Base-by-base conservation (phyloP, 2,797 vertebrate genomes). In the Remorina albescens region DNA sequence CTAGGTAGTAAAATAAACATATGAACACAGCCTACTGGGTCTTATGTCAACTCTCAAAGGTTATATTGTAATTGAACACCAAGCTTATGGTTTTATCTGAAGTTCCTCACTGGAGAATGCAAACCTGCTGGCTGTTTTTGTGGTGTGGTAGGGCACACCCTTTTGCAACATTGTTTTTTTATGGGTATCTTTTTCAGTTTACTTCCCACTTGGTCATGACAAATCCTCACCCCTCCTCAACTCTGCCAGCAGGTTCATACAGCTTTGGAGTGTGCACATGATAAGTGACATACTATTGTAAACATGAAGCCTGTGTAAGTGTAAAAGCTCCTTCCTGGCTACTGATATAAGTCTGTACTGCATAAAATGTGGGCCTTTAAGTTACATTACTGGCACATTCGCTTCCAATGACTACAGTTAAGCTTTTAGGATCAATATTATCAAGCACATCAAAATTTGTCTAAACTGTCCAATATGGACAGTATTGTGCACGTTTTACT, bases 1-100 rank as follows among this genome's bases (percentile, higher is more conserved):
- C 6, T 30, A 30, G 6, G 30, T 30, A 30, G 4, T 42, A 74
- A 56, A 62, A 61, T 57, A 84, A 83, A 82, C 67, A 73, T 0
- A 19, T 32, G 37, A 67, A 44, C 57, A 30, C 0, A 32, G 41
- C 6, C 12, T 23, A 15, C 62, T 39, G 53, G 28, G 70, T 58
- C 57, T 71, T 41, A 11, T 7, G 42, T 76, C 37, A 55, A 68
- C 19, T 10, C 12, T 18, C 26, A 57, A 46, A 67, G 32, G 16
- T 51, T 26, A 51, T 63, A n/a, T 54, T 78, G 30, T 15, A 9
- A 4, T 16, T 30, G 12, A 18, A 67, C 50, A 50, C 41, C 0
- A 1, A 30, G 30, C 6, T 30, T 30, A 21, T 18, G 28, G 50
- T 26, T 66, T 37, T 34, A 26, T 30, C 26, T 58, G 25, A 60